Conservation (phyloP, 2,797 vertebrate genomes). For the Poliocrania exsul region DNA sequence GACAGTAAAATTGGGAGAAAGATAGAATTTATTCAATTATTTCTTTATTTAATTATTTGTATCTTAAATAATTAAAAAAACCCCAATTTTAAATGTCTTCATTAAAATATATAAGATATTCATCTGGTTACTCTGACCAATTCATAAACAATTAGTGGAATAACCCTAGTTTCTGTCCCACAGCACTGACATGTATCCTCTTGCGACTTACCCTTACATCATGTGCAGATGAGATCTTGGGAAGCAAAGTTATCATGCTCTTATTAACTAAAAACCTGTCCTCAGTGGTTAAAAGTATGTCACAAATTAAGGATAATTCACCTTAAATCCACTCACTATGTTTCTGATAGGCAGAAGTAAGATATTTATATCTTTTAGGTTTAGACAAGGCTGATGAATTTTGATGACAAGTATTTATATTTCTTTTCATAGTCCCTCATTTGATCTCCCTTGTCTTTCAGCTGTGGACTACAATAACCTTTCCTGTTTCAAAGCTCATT, state of each 20-base stretch:
- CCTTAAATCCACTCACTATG: neutral
- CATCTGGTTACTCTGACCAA: conserved; percentile 9
- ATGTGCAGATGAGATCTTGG: neutral
- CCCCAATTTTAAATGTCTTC: neutral
- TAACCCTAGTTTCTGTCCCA: neutral
- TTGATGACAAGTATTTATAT: neutral
- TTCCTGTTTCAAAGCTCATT: neutral
- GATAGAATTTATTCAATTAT: neutral
- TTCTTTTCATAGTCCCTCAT: neutral
- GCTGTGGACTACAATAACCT: neutral
- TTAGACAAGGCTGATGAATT: neutral
- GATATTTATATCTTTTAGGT: neutral
- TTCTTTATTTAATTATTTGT: neutral
- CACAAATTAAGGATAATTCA: conserved; percentile 15
- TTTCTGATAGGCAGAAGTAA: neutral
- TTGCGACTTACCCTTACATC: neutral
- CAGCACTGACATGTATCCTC: neutral
- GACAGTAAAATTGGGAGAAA: neutral
- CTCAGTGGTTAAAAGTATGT: neutral
- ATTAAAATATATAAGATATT: neutral
- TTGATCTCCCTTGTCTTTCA: neutral
- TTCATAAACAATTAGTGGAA: neutral
- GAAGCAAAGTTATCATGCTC: conserved; percentile 15
- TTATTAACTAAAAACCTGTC: conserved; percentile 27
- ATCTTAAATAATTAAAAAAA: neutral